Evolutionary conservation across 2,797 vertebrate species (phyloP).

Genomic region (Melopsittacus undulatus): DNA sequence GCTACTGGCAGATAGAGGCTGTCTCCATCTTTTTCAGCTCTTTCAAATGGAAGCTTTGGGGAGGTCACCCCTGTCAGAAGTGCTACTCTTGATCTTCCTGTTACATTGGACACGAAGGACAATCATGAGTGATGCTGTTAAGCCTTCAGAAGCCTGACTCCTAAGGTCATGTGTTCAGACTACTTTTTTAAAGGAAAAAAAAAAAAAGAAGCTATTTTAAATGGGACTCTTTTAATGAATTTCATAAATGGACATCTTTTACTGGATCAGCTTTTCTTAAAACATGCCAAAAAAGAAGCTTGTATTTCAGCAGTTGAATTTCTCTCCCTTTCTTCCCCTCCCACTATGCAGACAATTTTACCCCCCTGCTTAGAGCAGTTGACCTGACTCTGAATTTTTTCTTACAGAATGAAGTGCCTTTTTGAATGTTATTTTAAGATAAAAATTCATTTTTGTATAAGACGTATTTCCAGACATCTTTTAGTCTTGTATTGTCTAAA

Average conservation of each 20-base stretch:
- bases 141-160: constrained; percentile 68
- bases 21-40: constrained; percentile 55
- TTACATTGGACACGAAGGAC: constrained; percentile 69
- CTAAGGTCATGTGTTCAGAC: constrained; percentile 63
- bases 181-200: constrained; percentile 70
- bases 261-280: constrained; percentile 82
- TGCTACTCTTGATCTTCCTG: constrained; percentile 68
- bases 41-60: constrained; percentile 59
- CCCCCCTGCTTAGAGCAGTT: constrained; percentile 82
- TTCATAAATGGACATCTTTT: constrained; percentile 81
- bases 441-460: constrained; percentile 90
- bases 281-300: constrained; percentile 83
- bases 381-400: constrained; percentile 90
- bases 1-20: constrained; percentile 40
- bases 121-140: constrained; percentile 65
- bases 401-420: constrained; percentile 98
- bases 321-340: constrained; percentile 74
- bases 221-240: constrained; percentile 80
- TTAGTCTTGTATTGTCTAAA: constrained; percentile 88
- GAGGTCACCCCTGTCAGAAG: constrained; percentile 55
- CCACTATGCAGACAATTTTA: constrained; percentile 87
- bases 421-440: constrained; percentile 94
- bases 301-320: constrained; percentile 72
- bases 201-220: constrained; percentile 79
- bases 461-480: constrained; percentile 89